Evolutionary conservation across 2,888 invertebrate genomes (phyloP).

Genomic region (Epistrophe eligans): DNA sequence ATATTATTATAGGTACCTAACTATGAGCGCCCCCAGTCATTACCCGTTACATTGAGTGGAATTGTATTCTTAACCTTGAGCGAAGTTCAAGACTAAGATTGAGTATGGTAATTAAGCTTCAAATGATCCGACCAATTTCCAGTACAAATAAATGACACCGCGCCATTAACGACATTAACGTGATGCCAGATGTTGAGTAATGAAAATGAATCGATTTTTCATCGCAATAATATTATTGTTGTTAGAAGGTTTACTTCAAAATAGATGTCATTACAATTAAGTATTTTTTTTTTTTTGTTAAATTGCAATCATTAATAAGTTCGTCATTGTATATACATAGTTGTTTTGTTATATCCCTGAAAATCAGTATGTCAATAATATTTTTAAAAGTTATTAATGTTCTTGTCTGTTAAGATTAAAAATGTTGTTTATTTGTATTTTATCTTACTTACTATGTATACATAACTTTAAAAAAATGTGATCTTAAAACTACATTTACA

Average conservation of each 20-base stretch:
- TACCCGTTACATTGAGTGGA: conserved; percentile 41
- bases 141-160: conserved; percentile 13
- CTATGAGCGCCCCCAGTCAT: conserved; percentile 2
- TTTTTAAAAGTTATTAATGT: not conserved
- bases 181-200: conserved; percentile 24
- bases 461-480: not conserved
- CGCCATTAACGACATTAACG: conserved; percentile 2
- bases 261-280: conserved; percentile 17
- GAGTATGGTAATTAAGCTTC: conserved; percentile 44
- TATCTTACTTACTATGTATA: conserved; percentile 3
- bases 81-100: conserved; percentile 52
- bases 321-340: not conserved
- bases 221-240: not conserved
- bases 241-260: conserved; percentile 27
- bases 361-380: conserved; percentile 21
- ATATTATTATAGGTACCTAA: not conserved
- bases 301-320: conserved; percentile 5
- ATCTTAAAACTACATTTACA: not conserved
- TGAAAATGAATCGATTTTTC: conserved; percentile 10
- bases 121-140: conserved; percentile 18
- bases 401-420: not conserved
- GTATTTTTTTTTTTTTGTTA: conserved; percentile 5
- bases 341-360: conserved; percentile 1
- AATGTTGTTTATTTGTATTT: conserved; percentile 6
- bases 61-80: conserved; percentile 62